Evolutionary conservation across 2,888 invertebrate species (phyloP), one percentile per base, ranked within the genome.

Genomic region (Dinocampus coccinellae): DNA sequence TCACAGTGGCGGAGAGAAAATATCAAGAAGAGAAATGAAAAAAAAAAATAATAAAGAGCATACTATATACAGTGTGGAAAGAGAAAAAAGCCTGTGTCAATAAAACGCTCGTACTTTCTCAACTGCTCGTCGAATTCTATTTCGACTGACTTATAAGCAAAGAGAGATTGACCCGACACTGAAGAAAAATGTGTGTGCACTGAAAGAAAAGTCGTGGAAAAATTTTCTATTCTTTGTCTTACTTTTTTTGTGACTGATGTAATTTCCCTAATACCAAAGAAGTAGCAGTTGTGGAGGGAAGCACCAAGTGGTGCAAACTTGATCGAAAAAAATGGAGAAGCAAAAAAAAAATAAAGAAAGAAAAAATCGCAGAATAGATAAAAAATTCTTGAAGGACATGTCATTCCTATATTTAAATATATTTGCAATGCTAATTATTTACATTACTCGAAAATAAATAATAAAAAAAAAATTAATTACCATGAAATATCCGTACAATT

Each of bases 341-440:
- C 3, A 47, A 16, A 47, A 47, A 16, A 4, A 47, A 7, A 47
- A 47, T 6, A 7, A 47, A 47, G 3, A 29, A 29, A 29, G 29
- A 29, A 7, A 29, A 29, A 29, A n/a, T n/a, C n/a, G 29, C 3
- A 29, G 7, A 29, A 29, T 4, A 29, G 29, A 47, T n/a, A 47
- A 16, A 47, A 47, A 16, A 47, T 9, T 47, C n/a, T 16, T 16
- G 16, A n/a, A n/a, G n/a, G 47, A 47, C 16, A 47, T 47, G 47
- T 47, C 16, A 16, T 7, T 16, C 47, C 9, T 47, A 47, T 16
- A 47, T 47, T 47, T 47, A n/a, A 47, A 47, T 47, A 47, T n/a
- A 47, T 47, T 47, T 47, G 47, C 47, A 47, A 47, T 47, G 47
- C 47, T n/a, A 47, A 47, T n/a, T n/a, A n/a, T n/a, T n/a, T n/a